Percentiles rank a stretch among this genome's conserved stretches.
Conservation (phyloP, 2,888 invertebrate genomes). For the Deroplatys truncata region DNA sequence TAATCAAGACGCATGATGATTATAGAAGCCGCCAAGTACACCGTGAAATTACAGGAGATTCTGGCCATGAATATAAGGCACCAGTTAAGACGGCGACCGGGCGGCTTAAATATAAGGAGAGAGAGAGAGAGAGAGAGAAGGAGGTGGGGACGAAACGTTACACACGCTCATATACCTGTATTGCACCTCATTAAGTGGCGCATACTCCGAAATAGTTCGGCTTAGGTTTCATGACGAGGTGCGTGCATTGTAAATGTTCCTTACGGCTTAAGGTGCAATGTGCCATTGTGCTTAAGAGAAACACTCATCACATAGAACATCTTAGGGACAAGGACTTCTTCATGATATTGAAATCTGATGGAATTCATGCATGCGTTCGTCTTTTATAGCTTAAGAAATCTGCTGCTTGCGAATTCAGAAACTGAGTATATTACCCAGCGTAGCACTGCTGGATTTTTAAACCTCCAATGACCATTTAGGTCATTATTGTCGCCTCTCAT, state of each 20-base stretch:
- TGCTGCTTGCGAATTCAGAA: too few species aligned
- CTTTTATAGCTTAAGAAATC: too few species aligned
- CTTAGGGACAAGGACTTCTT: background rate
- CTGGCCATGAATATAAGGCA: constrained; percentile 14
- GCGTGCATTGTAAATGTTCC: background rate
- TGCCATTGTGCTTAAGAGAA: background rate
- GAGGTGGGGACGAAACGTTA: background rate
- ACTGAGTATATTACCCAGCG: too few species aligned
- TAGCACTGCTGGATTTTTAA: too few species aligned
- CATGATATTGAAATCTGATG: background rate
- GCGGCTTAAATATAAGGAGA: background rate
- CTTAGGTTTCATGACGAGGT: background rate
- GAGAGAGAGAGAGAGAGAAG: background rate
- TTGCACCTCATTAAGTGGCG: background rate
- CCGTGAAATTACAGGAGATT: constrained; percentile 26
- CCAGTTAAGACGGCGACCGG: background rate
- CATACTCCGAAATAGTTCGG: background rate
- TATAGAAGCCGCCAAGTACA: constrained; percentile 40
- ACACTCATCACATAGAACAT: background rate
- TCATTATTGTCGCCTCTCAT: too few species aligned
- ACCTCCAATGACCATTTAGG: too few species aligned
- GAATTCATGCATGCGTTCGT: too few species aligned
- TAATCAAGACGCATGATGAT: constrained; percentile 47
- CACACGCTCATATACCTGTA: background rate
- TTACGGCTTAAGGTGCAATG: background rate